Conservation (phyloP, 2,113 vertebrate genomes). For the Odocoileus virginianus region DNA sequence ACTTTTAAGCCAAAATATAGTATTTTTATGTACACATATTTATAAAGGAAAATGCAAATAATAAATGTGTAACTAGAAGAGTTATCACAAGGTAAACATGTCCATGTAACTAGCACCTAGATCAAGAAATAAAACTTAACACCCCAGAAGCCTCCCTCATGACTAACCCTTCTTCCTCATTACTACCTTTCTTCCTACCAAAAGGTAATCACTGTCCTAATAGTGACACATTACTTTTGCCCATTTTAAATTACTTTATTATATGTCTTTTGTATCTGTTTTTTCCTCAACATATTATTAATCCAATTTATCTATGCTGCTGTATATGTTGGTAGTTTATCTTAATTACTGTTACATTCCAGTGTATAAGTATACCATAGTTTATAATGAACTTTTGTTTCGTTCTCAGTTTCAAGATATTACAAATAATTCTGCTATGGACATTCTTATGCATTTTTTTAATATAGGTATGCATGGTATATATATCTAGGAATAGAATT, state of each 20-base stretch:
- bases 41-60: not conserved
- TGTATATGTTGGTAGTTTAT: not conserved
- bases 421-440: not conserved
- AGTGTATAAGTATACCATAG: not conserved
- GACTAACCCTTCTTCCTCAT: not conserved
- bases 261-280: not conserved
- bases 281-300: not conserved
- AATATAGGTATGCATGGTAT: not conserved
- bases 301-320: not conserved
- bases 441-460: not conserved
- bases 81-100: not conserved
- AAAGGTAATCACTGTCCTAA: not conserved
- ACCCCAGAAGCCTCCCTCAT: not conserved
- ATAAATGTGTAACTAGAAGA: not conserved
- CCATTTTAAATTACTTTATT: not conserved
- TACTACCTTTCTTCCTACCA: not conserved
- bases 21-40: not conserved
- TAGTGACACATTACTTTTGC: not conserved
- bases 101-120: not conserved
- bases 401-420: not conserved
- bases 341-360: not conserved
- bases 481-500: not conserved
- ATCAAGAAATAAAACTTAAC: not conserved
- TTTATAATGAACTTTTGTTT: not conserved
- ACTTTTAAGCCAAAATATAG: not conserved